A percentile compares a stretch with the other conserved stretches of the same genome.
These are phyloP conservation scores for Eledona agricola DNA, from an alignment of 2,888 invertebrate genomes.

Conservation along the genomic window DNA sequence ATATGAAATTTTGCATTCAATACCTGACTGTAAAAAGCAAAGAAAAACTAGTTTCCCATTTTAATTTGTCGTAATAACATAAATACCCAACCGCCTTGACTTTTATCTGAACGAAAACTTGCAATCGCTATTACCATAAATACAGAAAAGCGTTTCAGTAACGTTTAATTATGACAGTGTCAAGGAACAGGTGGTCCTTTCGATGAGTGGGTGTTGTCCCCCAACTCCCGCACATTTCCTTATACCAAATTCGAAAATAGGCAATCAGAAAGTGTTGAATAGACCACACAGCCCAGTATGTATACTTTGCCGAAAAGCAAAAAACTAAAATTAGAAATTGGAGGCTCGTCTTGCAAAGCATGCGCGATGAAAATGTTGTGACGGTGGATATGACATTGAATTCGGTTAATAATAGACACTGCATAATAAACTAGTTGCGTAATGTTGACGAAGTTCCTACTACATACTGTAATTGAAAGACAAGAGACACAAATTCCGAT, in stretches of 20 bases:
- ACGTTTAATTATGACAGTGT: constrained; percentile 9
- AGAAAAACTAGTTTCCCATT: constrained; percentile 35
- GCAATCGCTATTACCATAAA: constrained; percentile 38
- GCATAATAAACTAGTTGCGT: constrained; percentile 49
- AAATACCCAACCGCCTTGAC: constrained; percentile 43
- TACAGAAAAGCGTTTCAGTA: constrained; percentile 33
- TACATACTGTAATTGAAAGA: constrained; percentile 3
- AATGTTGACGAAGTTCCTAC: constrained; percentile 37
- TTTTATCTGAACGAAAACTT: constrained; percentile 44
- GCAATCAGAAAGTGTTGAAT: too few species aligned
- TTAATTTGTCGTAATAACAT: constrained; percentile 36
- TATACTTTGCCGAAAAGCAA: too few species aligned
- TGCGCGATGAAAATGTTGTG: constrained; percentile 39
- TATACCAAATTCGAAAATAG: too few species aligned
- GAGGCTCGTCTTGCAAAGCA: constrained; percentile 35
- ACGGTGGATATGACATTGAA: constrained; percentile 52
- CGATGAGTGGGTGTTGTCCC: too few species aligned
- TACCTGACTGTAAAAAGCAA: constrained; percentile 10
- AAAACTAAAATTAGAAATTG: constrained; percentile 34
- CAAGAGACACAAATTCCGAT: constrained; percentile 4
- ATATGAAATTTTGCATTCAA: too few species aligned
- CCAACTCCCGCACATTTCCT: neutral
- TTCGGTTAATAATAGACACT: constrained; percentile 50
- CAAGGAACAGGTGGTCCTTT: neutral
- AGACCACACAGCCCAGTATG: too few species aligned